These are phyloP conservation scores for Drosophila elegans DNA, from an alignment of 1,140 invertebrate genomes.

Conservation along the genomic window DNA sequence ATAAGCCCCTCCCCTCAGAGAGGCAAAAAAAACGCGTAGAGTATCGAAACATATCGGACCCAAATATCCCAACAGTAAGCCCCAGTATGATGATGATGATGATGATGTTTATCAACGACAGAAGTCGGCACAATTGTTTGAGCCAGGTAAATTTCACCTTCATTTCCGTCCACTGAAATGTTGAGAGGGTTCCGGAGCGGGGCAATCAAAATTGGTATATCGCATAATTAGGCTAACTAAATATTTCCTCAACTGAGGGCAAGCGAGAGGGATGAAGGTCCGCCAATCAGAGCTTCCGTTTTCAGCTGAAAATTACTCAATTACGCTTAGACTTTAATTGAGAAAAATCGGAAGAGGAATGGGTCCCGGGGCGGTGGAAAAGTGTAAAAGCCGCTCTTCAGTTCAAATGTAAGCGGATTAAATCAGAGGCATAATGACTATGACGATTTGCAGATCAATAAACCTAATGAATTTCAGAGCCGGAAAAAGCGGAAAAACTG, in stretches of 20 bases:
- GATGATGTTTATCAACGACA: slow-evolving; percentile 59
- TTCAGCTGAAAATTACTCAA: slow-evolving; percentile 72
- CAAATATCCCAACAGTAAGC: slow-evolving; percentile 10
- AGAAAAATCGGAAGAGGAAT: slow-evolving; percentile 20
- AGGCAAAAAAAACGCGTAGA: not conserved
- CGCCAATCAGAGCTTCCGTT: slow-evolving; percentile 67
- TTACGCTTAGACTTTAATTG: slow-evolving; percentile 76
- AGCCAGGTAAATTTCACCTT: slow-evolving; percentile 59
- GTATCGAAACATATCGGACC: slow-evolving; percentile 27
- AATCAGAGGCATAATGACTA: slow-evolving; percentile 64
- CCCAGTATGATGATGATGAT: slow-evolving; percentile 19
- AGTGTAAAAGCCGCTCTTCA: not conserved
- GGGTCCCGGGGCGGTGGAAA: not conserved
- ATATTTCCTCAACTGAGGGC: slow-evolving; percentile 35
- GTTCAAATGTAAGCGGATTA: slow-evolving; percentile 70
- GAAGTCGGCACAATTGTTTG: slow-evolving; percentile 48
- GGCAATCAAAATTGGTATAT: slow-evolving; percentile 71
- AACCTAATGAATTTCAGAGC: slow-evolving; percentile 69
- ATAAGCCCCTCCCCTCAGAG: not conserved
- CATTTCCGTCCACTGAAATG: slow-evolving; percentile 45
- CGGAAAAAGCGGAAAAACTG: slow-evolving; percentile 29
- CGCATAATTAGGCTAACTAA: slow-evolving; percentile 80
- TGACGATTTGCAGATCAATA: slow-evolving; percentile 69
- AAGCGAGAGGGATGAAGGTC: not conserved
- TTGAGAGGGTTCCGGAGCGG: not conserved